Evolutionary conservation across 2,888 invertebrate genomes (phyloP).

Genomic region (Drosophila nr. perissopoda): DNA sequence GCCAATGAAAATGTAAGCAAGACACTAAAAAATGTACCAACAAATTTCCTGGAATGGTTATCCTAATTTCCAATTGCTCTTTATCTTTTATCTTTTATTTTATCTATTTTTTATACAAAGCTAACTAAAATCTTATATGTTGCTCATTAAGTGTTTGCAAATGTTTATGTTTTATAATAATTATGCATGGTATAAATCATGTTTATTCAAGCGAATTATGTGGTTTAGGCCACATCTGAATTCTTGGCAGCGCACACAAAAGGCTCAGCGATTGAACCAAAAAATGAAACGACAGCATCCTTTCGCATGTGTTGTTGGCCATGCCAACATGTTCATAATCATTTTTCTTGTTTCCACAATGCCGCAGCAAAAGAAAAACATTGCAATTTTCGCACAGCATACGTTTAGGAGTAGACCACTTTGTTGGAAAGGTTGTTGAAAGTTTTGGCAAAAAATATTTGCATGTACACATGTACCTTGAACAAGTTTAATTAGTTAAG

Average conservation of each 20-base stretch:
- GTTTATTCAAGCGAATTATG: background rate
- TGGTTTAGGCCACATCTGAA: background rate
- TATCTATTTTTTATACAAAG: background rate
- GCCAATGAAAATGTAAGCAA: background rate
- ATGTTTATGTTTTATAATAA: too few species aligned
- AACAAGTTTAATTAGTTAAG: slow-evolving; percentile 74
- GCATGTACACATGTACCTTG: slow-evolving; percentile 48
- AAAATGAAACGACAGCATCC: background rate
- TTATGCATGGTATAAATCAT: background rate
- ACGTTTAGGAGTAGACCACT: slow-evolving; percentile 38
- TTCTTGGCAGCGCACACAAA: slow-evolving; percentile 27
- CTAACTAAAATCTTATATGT: background rate
- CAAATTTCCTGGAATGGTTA: background rate
- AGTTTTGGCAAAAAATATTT: slow-evolving; percentile 52
- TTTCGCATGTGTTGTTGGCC: slow-evolving; percentile 24
- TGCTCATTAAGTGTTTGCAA: background rate
- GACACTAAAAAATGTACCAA: background rate
- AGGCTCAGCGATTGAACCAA: slow-evolving; percentile 9
- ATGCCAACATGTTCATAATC: slow-evolving; percentile 60
- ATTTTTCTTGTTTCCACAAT: slow-evolving; percentile 67
- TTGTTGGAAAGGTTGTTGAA: slow-evolving; percentile 1
- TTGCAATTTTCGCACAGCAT: slow-evolving; percentile 52
- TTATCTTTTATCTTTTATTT: background rate
- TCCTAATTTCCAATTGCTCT: background rate
- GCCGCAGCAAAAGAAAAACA: slow-evolving; percentile 42